Evolutionary conservation across 2,888 invertebrate genomes (phyloP).

Genomic region (Chironomus riparius): DNA sequence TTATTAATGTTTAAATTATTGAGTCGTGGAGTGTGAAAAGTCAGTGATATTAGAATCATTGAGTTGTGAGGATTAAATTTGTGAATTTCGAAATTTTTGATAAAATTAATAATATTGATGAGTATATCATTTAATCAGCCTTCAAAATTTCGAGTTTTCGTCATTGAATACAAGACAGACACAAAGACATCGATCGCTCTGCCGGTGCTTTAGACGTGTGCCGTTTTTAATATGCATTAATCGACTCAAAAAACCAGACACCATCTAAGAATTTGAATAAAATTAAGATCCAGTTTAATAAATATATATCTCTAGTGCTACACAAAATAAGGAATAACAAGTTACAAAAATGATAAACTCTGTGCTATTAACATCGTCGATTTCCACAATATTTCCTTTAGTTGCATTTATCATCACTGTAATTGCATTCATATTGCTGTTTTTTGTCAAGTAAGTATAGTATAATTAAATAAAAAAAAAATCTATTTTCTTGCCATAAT

Average conservation of each 20-base stretch:
- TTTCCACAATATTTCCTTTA: conserved; percentile 4
- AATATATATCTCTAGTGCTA: too few relatives aligned
- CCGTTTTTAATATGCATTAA: background rate
- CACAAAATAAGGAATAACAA: background rate
- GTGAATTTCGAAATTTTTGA: too few relatives aligned
- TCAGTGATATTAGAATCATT: too few relatives aligned
- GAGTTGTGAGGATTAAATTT: too few relatives aligned
- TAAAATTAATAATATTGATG: too few relatives aligned
- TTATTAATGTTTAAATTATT: too few relatives aligned
- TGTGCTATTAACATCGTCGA: conserved; percentile 1
- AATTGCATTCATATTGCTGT: background rate
- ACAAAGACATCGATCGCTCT: background rate
- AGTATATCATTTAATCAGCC: too few relatives aligned
- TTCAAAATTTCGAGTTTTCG: too few relatives aligned
- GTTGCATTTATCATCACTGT: conserved; percentile 7
- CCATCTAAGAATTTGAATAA: too few relatives aligned
- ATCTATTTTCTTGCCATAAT: background rate
- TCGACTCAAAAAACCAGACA: too few relatives aligned
- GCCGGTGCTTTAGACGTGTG: background rate
- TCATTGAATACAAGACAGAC: background rate
- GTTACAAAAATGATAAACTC: conserved; percentile 10
- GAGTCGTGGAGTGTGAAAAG: too few relatives aligned
- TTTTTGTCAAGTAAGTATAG: conserved; percentile 16
- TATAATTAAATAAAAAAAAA: background rate
- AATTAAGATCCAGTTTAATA: too few relatives aligned